phyloP scores from a whole-genome alignment of 2,113 vertebrate genomes.

The Labrus mixtus region DNA sequence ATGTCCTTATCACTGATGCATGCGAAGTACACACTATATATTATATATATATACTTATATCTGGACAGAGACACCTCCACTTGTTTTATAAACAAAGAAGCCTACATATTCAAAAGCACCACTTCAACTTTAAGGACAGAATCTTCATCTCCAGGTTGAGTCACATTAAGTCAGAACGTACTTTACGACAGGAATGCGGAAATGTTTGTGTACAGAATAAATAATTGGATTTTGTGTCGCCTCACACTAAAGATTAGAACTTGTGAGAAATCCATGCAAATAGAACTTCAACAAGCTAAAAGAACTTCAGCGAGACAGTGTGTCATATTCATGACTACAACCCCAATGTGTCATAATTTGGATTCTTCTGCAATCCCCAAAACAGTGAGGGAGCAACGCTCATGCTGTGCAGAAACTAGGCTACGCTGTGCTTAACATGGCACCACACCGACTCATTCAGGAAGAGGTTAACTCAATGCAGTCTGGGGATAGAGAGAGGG shows the following conservation, averaged over 20 bases:
- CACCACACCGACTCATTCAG: slow-evolving; percentile 56
- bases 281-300: slow-evolving; percentile 43
- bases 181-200: neutral
- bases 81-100: too few relatives aligned
- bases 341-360: slow-evolving; percentile 76
- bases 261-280: slow-evolving; percentile 59
- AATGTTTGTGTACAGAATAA: neutral
- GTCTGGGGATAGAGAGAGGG: slow-evolving; percentile 9
- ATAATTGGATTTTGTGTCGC: neutral
- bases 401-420: slow-evolving; percentile 76
- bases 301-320: slow-evolving; percentile 34
- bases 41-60: too few relatives aligned
- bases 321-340: slow-evolving; percentile 69
- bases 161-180: too few relatives aligned
- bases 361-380: slow-evolving; percentile 61
- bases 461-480: slow-evolving; percentile 68
- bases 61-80: too few relatives aligned
- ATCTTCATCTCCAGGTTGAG: too few relatives aligned
- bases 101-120: too few relatives aligned
- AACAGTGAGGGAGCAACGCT: slow-evolving; percentile 47
- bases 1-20: too few relatives aligned
- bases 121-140: too few relatives aligned
- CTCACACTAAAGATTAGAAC: slow-evolving; percentile 35
- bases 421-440: slow-evolving; percentile 72
- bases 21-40: too few relatives aligned